Percentiles rank a stretch among this genome's conserved stretches.
These are phyloP conservation scores for Lagopus muta DNA, from an alignment of 2,113 vertebrate species.

Conservation along the genomic window DNA sequence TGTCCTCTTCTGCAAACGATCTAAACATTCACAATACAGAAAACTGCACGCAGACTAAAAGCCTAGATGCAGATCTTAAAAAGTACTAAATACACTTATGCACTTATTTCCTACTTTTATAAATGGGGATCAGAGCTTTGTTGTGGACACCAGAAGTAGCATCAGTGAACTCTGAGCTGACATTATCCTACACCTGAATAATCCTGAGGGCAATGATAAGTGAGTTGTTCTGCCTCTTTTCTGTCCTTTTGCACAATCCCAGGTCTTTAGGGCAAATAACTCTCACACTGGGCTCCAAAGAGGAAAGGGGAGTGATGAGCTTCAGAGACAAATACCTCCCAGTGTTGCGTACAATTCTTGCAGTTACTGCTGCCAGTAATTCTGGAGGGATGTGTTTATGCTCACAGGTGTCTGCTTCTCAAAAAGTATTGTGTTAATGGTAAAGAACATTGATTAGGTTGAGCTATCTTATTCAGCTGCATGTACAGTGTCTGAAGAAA, in stretches of 20 bases:
- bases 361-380: background rate
- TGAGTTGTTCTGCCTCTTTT: background rate
- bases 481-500: background rate
- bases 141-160: background rate
- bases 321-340: background rate
- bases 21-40: background rate
- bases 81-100: background rate
- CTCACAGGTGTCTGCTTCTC: background rate
- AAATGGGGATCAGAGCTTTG: background rate
- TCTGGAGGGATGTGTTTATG: rapidly evolving
- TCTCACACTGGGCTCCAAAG: background rate
- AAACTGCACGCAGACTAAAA: background rate
- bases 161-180: background rate
- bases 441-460: background rate
- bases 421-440: background rate
- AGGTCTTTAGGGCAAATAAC: background rate
- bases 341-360: background rate
- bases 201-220: background rate
- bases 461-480: background rate
- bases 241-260: background rate
- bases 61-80: background rate
- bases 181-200: background rate
- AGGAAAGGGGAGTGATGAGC: background rate
- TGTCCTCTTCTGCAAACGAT: background rate
- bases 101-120: background rate